Base-by-base conservation (phyloP, 2,797 vertebrate species). In the Anableps anableps region DNA sequence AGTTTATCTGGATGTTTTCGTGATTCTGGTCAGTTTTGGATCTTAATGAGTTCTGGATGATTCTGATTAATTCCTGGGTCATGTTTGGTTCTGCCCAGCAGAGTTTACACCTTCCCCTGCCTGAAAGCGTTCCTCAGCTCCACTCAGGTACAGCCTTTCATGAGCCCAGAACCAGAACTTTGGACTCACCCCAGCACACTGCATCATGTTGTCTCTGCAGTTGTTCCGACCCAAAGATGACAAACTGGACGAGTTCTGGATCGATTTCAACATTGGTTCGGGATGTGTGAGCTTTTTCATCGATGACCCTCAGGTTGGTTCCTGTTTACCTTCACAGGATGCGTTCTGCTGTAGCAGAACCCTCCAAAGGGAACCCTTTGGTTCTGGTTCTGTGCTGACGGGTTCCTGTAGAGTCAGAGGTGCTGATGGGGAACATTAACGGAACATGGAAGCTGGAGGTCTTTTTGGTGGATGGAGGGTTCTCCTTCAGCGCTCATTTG, bases 191-290 rank as follows among this genome's bases (percentile, higher is more conserved):
- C 19, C 16, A 36, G 2, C 45, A 1, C 45, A 31, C 7, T 5
- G 1, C 9, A 21, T 31, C 41, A 1, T 23, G 43, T 16, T n/a
- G 64, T 64, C 6, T 72, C 41, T 77, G 3, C 79, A 99, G 98
- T 90, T 98, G 80, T 96, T 94, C 83, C 96, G 95, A 76, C 98
- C 98, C 0, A 87, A 93, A 0, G 97, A 98, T 19, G 96, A 97
- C 26, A 96, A 96, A 55, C 88, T 99, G 75, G 95, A 97, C 16
- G 78, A 96, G 50, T 99, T 99, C 89, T 99, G 98, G 98, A 96
- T 99, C 0, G 98, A 99, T 81, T 99, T 99, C 80, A 99, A 99
- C 1, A 2, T 91, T 0, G 95, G 95, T 47, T 98, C 96, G 50
- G 93, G 92, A 68, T 96, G 96, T 41, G 89, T 99, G 76, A 97